Percentiles rank a stretch among this genome's conserved stretches.
phyloP scores from a whole-genome alignment of 1,140 invertebrate genomes.

The Eriocheir sinensis region DNA sequence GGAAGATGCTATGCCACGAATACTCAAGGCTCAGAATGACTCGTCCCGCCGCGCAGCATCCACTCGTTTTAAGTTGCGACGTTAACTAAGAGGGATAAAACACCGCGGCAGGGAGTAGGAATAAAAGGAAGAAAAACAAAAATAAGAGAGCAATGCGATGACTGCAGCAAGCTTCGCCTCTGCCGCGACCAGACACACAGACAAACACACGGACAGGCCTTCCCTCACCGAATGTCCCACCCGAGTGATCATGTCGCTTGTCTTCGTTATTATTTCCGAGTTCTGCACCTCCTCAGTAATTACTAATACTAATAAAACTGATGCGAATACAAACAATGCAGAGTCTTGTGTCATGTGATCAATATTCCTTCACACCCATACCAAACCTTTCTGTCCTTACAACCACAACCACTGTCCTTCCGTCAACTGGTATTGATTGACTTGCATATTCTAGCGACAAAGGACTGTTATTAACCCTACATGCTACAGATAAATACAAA shows the following conservation, averaged over 20 bases:
- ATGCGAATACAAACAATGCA: too few species aligned
- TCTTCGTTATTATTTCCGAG: background rate
- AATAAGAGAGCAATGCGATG: background rate
- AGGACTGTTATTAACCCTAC: too few species aligned
- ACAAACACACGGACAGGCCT: background rate
- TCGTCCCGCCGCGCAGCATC: conserved; percentile 6
- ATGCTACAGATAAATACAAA: too few species aligned
- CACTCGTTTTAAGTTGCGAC: conserved; percentile 10
- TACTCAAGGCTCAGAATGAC: conserved; percentile 24
- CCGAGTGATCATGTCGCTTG: background rate
- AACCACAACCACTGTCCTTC: too few species aligned
- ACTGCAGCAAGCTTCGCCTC: background rate
- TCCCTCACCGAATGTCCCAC: background rate
- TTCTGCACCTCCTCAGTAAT: too few species aligned
- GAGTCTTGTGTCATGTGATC: too few species aligned
- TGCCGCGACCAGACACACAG: background rate
- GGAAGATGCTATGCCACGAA: background rate
- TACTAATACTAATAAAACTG: too few species aligned
- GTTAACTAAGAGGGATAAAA: conserved; percentile 26
- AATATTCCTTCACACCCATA: too few species aligned
- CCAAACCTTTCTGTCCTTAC: too few species aligned
- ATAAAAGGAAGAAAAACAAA: background rate
- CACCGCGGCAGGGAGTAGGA: background rate
- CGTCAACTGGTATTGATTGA: too few species aligned
- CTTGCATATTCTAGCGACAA: too few species aligned